A percentile compares a stretch with the other conserved stretches of the same genome.
These are phyloP conservation scores for Parasteatoda lunata DNA, from an alignment of 2,888 invertebrate genomes.

Conservation along the genomic window DNA sequence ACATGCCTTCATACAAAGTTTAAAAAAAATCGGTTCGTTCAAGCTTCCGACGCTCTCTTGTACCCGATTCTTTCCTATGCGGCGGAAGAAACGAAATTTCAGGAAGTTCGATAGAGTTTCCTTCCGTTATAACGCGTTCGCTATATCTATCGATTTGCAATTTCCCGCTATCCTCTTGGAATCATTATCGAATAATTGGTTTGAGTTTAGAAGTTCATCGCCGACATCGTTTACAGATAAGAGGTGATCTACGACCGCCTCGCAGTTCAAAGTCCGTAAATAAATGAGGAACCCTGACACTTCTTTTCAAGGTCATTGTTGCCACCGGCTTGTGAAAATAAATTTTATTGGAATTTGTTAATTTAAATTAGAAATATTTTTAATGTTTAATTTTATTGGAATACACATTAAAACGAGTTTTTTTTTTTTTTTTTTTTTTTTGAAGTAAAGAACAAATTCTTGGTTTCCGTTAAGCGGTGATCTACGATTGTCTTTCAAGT, in stretches of 20 bases:
- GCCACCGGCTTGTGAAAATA: too few species aligned
- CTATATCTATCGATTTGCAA: conserved; percentile 29
- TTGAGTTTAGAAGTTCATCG: conserved; percentile 34
- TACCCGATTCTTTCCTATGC: conserved; percentile 30
- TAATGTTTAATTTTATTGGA: too few species aligned
- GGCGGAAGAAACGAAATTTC: conserved; percentile 25
- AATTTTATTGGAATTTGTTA: too few species aligned
- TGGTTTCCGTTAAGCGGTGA: too few species aligned
- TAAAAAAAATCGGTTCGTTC: conserved; percentile 11
- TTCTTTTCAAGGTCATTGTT: too few species aligned
- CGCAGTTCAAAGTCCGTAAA: too few species aligned
- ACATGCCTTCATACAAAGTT: not conserved
- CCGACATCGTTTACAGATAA: not conserved
- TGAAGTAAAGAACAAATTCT: too few species aligned
- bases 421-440: too few species aligned
- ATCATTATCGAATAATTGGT: conserved; percentile 40
- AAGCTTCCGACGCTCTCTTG: conserved; percentile 15
- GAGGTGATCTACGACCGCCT: not conserved
- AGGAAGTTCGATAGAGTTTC: conserved; percentile 51
- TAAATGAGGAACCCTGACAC: too few species aligned
- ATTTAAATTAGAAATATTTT: too few species aligned
- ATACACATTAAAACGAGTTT: too few species aligned
- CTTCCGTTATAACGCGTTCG: conserved; percentile 32
- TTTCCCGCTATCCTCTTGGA: conserved; percentile 10
- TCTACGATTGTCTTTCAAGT: too few species aligned